Evolutionary conservation across 2,888 invertebrate species (phyloP), one percentile per base, ranked within the genome.

Genomic region (Hoplodrina blanda): DNA sequence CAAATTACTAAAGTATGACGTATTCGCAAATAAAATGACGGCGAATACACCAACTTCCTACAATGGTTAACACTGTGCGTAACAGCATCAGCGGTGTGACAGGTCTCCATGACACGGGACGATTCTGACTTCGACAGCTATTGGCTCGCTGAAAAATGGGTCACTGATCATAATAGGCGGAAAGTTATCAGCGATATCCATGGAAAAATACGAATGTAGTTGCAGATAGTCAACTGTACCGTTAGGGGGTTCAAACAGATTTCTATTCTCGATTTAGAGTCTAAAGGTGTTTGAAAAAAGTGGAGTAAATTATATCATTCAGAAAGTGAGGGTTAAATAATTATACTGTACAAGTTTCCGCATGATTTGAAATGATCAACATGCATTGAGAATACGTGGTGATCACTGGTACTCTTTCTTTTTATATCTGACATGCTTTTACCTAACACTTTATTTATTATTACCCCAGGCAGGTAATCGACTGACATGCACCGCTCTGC

Each of bases 101-200:
- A 63, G 49, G 54, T 53, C 49, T 41, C 56, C 54, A 25, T 69
- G 78, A 69, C 63, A 44, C 37, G 63, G 63, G 70, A 54, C 63
- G 44, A 10, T 57, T 63, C 73, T 82, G 80, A 55, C 53, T 67
- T 46, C 82, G 79, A 78, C 82, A 80, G 82, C 54, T 82, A 80
- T 80, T 78, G 82, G 69, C 49, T 65, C 41, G 52, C 49, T 67
- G 69, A 80, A 82, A 79, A 81, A 83, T 80, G 76, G 81, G 69
- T 72, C 81, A 69, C 30, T 69, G 81, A 69, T 56, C 50, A 62
- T 54, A 77, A 77, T 60, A 57, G 46, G 52, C 65, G 41, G 72
- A 59, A 67, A 67, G 41, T 62, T 62, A 66, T 81, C 53, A n/a
- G 17, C 41, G 17, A 81, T 69, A 69, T 76, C 49, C 60, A 60